Evolutionary conservation across 2,888 invertebrate genomes (phyloP).

Genomic region (Boloria euphrosyne): DNA sequence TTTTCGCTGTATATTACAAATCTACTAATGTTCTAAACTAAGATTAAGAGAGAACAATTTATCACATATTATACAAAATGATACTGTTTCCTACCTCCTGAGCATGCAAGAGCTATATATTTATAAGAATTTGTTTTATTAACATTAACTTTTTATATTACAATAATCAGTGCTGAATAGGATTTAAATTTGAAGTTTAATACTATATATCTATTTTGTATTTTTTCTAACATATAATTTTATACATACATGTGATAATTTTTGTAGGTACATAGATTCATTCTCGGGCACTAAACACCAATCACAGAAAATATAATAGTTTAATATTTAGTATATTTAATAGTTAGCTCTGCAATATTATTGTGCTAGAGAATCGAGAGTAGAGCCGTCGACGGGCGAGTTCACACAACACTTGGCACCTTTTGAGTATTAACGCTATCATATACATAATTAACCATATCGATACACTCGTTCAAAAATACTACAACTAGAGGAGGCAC

Average conservation of each 20-base stretch:
- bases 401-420: conserved; percentile 66
- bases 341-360: conserved; percentile 62
- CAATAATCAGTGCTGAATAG: conserved; percentile 30
- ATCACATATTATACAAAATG: conserved; percentile 41
- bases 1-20: conserved; percentile 25
- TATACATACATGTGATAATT: conserved; percentile 50
- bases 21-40: conserved; percentile 29
- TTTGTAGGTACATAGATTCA: conserved; percentile 53
- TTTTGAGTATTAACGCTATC: conserved; percentile 76
- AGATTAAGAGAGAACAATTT: conserved; percentile 37
- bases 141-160: conserved; percentile 32
- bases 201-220: conserved; percentile 43
- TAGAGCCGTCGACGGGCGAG: conserved; percentile 52
- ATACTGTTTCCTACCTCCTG: conserved; percentile 31
- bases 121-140: conserved; percentile 28
- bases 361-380: conserved; percentile 75
- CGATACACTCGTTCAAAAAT: conserved; percentile 56
- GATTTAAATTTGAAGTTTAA: conserved; percentile 26
- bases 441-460: conserved; percentile 53
- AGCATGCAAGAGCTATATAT: conserved; percentile 30
- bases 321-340: conserved; percentile 46
- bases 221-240: conserved; percentile 54
- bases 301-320: conserved; percentile 48
- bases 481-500: conserved; percentile 68
- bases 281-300: conserved; percentile 53